Base-by-base conservation (phyloP, 2,113 vertebrate species). In the Uropsilus gracilis region DNA sequence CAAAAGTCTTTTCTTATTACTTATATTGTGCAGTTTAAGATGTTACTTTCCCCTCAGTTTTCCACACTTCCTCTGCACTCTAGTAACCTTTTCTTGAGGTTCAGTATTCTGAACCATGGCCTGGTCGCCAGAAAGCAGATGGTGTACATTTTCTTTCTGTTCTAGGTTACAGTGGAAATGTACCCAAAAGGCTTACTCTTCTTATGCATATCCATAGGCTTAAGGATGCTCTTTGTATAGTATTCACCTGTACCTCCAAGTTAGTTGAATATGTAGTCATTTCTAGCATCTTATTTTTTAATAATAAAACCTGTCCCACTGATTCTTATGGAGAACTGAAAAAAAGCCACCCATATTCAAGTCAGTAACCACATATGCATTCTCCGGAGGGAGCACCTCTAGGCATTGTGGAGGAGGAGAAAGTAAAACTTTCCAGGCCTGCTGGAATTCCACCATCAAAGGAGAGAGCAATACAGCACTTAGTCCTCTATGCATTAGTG, bases 1-100 rank as follows among this genome's bases (percentile, higher is more conserved):
- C 76, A 80, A 75, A 71, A n/a, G 3, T 24, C 2, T 37, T 18
- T 12, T 9, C 22, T 2, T 92, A 30, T 37, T 75, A 17, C 71
- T 75, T 93, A 90, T 4, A 48, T 82, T 90, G 92, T 81, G 55
- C 69, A 28, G 3, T 69, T 80, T 68, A 75, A 66, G 28, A 78
- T 87, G 30, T 64, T 20, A 13, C 10, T 83, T 94, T 68, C 71
- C 63, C 63, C 66, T 69, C 32, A 1, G 11, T 17, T 42, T 71
- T 90, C 44, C 18, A 90, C 14, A 20, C 13, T 14, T 88, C 8
- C 28, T 90, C 30, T 73, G 57, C 34, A 59, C 2, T n/a, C 50
- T 81, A 85, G 46, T 69, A 30, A 64, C 8, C 28, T 77, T 93
- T 69, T 44, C 39, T 44, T 46, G 32, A 50, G 17, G 6, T 26